These are phyloP conservation scores for Caloenas nicobarica DNA, from an alignment of 2,113 vertebrate species.

Conservation along the genomic window DNA sequence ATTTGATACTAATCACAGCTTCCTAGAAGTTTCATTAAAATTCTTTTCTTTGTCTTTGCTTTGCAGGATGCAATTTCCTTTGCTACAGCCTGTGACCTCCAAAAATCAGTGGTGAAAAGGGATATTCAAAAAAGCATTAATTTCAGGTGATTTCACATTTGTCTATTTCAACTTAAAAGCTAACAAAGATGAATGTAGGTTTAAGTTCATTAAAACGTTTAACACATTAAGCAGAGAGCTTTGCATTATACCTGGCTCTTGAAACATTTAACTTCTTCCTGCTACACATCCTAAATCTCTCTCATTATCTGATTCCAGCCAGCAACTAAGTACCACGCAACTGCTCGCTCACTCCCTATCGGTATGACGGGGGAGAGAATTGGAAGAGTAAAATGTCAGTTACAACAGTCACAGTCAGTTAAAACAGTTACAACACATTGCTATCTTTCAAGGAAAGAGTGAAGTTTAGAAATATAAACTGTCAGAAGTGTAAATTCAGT, in stretches of 20 bases:
- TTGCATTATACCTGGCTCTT: not conserved
- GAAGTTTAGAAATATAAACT: not conserved
- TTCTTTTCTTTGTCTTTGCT: not conserved
- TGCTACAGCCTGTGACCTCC: not conserved
- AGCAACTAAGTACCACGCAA: not conserved
- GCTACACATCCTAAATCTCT: not conserved
- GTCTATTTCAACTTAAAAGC: not conserved
- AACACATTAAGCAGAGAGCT: not conserved
- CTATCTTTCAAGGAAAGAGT: not conserved
- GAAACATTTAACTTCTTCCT: not conserved
- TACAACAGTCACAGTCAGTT: not conserved
- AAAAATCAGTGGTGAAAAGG: not conserved
- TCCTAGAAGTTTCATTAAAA: not conserved
- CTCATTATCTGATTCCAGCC: not conserved
- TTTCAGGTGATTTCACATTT: not conserved
- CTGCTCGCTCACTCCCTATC: not conserved
- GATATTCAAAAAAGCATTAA: not conserved
- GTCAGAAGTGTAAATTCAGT: not conserved
- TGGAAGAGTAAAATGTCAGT: not conserved
- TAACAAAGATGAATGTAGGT: not conserved
- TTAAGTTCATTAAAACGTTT: not conserved
- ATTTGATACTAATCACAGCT: not conserved
- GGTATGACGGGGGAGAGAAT: rapidly evolving
- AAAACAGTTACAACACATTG: not conserved
- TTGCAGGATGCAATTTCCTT: not conserved